Percentiles rank a stretch among this genome's conserved stretches.
These are phyloP conservation scores for Xestoiulus laeticollis DNA, from an alignment of 2,888 invertebrate genomes.

Conservation along the genomic window DNA sequence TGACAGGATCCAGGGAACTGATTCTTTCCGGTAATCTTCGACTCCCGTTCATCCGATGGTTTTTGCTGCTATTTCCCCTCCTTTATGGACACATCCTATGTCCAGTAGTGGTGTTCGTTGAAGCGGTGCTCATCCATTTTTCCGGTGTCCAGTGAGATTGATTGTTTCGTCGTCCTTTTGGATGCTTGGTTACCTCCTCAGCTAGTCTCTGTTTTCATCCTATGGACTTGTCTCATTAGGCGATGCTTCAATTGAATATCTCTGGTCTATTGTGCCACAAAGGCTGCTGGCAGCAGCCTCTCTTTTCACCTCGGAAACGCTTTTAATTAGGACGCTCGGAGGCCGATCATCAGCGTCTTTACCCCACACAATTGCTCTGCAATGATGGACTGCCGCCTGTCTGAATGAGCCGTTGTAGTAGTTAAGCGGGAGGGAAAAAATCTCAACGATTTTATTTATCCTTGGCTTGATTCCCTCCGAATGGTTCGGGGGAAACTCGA, in stretches of 20 bases:
- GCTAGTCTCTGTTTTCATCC: not conserved
- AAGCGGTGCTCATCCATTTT: not conserved
- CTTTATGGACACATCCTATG: too few relatives aligned
- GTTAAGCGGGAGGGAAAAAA: conserved; percentile 7
- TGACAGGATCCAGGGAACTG: too few relatives aligned
- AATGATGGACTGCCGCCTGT: conserved; percentile 26
- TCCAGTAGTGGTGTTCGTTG: not conserved
- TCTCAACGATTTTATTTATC: conserved; percentile 18
- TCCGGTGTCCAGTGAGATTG: conserved; percentile 6
- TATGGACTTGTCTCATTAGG: conserved; percentile 19
- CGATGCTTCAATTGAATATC: conserved; percentile 19
- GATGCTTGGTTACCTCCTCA: conserved; percentile 19
- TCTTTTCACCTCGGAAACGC: conserved; percentile 26
- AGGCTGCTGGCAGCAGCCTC: not conserved
- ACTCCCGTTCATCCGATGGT: too few relatives aligned
- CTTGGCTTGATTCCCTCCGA: not conserved
- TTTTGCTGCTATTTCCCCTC: too few relatives aligned
- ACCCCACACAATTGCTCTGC: conserved; percentile 11
- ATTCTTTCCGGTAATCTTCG: too few relatives aligned
- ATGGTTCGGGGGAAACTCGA: not conserved
- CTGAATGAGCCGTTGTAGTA: conserved; percentile 4
- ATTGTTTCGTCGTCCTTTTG: conserved; percentile 26
- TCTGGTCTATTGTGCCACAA: not conserved
- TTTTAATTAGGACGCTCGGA: conserved; percentile 2
- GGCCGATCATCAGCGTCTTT: conserved; percentile 19